Evolutionary conservation across 2,888 invertebrate genomes (phyloP).

Genomic region (Pocota personata): DNA sequence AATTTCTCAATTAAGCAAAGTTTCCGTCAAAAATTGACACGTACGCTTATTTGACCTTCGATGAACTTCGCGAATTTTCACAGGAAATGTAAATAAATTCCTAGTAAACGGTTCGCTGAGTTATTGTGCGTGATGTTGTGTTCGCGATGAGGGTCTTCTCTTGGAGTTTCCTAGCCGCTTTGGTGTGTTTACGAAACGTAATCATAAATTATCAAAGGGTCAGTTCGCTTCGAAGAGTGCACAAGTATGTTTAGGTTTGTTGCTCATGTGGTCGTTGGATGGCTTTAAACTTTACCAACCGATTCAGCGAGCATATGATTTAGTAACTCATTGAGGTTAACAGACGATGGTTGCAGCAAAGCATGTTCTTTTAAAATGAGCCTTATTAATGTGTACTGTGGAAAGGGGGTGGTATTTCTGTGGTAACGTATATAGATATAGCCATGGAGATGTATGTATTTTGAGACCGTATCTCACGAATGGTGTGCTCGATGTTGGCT

Average conservation of each 20-base stretch:
- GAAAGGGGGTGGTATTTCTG: not conserved
- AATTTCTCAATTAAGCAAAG: slow-evolving; percentile 51
- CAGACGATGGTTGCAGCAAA: not conserved
- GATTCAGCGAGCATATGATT: slow-evolving; percentile 24
- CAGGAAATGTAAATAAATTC: not conserved
- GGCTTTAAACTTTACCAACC: not conserved
- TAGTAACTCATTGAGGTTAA: not conserved
- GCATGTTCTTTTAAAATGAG: not conserved
- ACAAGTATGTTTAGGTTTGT: not conserved
- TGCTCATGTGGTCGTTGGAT: not conserved
- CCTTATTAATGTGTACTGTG: not conserved
- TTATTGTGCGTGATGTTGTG: slow-evolving; percentile 12
- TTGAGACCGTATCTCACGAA: too few relatives aligned
- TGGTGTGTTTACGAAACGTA: not conserved
- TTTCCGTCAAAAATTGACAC: slow-evolving; percentile 24
- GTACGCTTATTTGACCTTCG: slow-evolving; percentile 13
- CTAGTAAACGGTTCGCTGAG: not conserved
- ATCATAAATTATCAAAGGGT: slow-evolving; percentile 16
- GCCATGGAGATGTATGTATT: too few relatives aligned
- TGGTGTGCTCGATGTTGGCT: too few relatives aligned
- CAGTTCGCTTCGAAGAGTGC: not conserved
- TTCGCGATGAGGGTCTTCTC: not conserved
- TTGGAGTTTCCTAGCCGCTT: not conserved
- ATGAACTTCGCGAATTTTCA: slow-evolving; percentile 16
- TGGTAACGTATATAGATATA: too few relatives aligned